phyloP scores from a whole-genome alignment of 2,888 invertebrate species.

The Ariolimax columbianus region DNA sequence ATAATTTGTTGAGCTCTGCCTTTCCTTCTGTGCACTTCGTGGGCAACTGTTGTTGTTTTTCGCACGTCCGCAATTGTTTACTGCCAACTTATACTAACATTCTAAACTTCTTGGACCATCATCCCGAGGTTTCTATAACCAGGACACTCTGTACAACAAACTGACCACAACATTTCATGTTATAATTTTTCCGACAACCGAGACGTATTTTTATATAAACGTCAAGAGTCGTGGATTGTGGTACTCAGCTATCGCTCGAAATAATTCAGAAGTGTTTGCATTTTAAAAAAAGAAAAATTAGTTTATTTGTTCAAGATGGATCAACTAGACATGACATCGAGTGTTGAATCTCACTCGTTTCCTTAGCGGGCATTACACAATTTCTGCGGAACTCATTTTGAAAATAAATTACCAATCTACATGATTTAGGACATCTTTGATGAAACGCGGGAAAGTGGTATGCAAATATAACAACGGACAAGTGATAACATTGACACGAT shows the following conservation, averaged over 20 bases:
- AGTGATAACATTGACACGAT: no score
- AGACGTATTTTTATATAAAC: no score
- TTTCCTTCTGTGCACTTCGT: not conserved
- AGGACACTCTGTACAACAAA: not conserved
- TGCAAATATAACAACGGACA: no score
- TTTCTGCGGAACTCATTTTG: not conserved
- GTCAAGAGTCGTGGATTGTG: no score
- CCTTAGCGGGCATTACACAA: not conserved
- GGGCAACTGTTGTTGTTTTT: slow-evolving; percentile 15
- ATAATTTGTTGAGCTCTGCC: slow-evolving; percentile 10
- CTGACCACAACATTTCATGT: not conserved
- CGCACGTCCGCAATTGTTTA: slow-evolving; percentile 19
- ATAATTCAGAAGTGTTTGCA: no score
- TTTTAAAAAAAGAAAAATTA: no score
- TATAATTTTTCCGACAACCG: not conserved
- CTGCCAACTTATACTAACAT: slow-evolving; percentile 14
- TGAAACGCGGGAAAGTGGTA: no score
- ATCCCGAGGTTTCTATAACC: not conserved
- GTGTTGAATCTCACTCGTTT: not conserved
- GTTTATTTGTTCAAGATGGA: slow-evolving; percentile 29
- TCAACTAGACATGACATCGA: not conserved
- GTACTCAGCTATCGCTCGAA: not conserved
- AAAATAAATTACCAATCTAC: no score
- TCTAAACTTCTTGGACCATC: not conserved
- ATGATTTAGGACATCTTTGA: no score